These are phyloP conservation scores for Spisula solida DNA, from an alignment of 2,888 invertebrate genomes.

Conservation along the genomic window DNA sequence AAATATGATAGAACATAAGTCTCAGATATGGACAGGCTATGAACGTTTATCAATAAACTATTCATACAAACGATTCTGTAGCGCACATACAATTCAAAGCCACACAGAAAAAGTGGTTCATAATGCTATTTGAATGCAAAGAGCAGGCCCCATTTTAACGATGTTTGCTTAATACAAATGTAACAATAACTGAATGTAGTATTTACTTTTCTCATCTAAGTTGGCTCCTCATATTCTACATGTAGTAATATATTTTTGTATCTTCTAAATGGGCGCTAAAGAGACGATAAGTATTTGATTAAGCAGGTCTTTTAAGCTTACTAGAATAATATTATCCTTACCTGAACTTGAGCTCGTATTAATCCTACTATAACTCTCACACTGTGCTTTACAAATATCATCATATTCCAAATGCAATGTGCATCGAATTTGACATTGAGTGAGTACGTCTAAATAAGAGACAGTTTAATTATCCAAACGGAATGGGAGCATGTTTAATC, in stretches of 20 bases:
- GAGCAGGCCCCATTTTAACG: neutral
- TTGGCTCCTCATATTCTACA: too few relatives aligned
- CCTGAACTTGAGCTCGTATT: neutral
- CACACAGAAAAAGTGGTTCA: too few relatives aligned
- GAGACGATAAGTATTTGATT: neutral
- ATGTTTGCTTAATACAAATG: neutral
- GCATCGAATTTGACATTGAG: neutral
- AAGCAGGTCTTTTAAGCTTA: neutral
- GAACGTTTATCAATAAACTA: too few relatives aligned
- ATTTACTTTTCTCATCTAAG: neutral
- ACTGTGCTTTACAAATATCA: neutral
- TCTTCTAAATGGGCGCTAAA: neutral
- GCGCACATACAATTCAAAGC: too few relatives aligned
- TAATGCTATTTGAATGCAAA: too few relatives aligned
- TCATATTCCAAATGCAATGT: neutral
- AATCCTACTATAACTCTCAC: neutral
- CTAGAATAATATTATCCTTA: neutral
- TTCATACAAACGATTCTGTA: too few relatives aligned
- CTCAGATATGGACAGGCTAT: too few relatives aligned
- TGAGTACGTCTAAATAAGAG: neutral
- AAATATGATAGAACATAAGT: too few relatives aligned
- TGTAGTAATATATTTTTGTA: neutral
- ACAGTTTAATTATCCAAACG: neutral
- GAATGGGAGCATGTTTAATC: slow-evolving; percentile 7
- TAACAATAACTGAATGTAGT: neutral